Evolutionary conservation across 2,797 vertebrate genomes (phyloP), one percentile per base, ranked within the genome.

Genomic region (Allobates femoralis): DNA sequence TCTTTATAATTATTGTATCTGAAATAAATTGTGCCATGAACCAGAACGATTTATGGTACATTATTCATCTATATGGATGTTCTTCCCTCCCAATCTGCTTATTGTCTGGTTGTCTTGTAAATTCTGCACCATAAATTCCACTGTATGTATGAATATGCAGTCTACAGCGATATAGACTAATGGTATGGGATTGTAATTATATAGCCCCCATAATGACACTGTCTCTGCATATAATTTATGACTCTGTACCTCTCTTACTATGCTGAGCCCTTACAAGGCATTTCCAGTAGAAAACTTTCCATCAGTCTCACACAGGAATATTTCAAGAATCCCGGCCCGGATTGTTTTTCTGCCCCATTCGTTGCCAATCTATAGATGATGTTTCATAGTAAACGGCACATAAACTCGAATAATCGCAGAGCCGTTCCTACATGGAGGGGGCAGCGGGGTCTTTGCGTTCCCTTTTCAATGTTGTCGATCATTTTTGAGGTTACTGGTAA

Each of bases 271-370:
- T 64, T 84, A 76, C 83, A 84, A 66, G 73, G 73, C 32, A 62
- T 66, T 30, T 62, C 58, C 37, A 77, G 41, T 16, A 21, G 83
- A 34, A 75, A 64, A 30, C 37, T 77, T 84, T 78, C 83, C 66
- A 53, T 71, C 64, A 5, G 30, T 74, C n/a, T 10, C 26, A 41
- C 73, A 67, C 51, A 67, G 55, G 75, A 67, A 56, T 69, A 56
- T 85, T 79, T 85, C 23, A 79, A 79, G 83, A 85, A 85, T 85
- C 60, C 41, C 16, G 8, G 19, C 3, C 46, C 64, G 34, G 51
- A 18, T 12, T 62, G 11, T 6, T 34, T 34, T 32, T 32, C 51
- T 18, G 19, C 12, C 26, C 8, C 37, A 3, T 41, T 64, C 34
- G n/a, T 16, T 67, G n/a, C 28, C 15, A 5, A 2, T 34, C 23